A percentile compares a stretch with the other conserved stretches of the same genome.
Conservation (phyloP, 1,140 invertebrate species). For the Cataglyphis hispanica region DNA sequence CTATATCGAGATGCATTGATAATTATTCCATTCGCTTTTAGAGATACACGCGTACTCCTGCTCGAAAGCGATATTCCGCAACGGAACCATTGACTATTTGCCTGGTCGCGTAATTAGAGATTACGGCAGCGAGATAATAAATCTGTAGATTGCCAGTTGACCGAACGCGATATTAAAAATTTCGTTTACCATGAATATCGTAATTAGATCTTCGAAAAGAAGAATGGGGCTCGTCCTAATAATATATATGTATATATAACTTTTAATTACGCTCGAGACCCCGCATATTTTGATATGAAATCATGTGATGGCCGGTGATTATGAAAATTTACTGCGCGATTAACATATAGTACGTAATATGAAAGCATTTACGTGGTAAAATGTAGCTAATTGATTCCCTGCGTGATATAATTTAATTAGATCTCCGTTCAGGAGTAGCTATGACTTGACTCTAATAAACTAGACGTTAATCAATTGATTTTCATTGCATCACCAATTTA, state of each 20-base stretch:
- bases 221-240: background rate
- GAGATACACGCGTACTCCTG: background rate
- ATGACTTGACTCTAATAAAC: slow-evolving; percentile 24
- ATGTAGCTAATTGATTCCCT: slow-evolving; percentile 38
- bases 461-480: slow-evolving; percentile 44
- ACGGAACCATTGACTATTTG: background rate
- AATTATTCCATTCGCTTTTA: slow-evolving; percentile 62
- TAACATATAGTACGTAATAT: slow-evolving; percentile 20
- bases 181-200: background rate
- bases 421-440: background rate
- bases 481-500: slow-evolving; percentile 34
- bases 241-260: background rate
- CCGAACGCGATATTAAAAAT: background rate
- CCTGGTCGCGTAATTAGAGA: slow-evolving; percentile 47
- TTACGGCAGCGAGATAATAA: slow-evolving; percentile 17
- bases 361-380: slow-evolving; percentile 5
- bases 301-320: background rate
- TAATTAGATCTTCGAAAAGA: background rate
- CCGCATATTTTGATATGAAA: background rate
- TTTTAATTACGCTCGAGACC: background rate
- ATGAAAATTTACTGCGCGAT: background rate
- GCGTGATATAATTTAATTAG: slow-evolving; percentile 52
- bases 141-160: slow-evolving; percentile 2
- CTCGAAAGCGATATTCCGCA: slow-evolving; percentile 30
- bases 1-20: slow-evolving; percentile 37